Base-by-base conservation (phyloP, 2,797 vertebrate genomes). In the Brachyalestes nurse region DNA sequence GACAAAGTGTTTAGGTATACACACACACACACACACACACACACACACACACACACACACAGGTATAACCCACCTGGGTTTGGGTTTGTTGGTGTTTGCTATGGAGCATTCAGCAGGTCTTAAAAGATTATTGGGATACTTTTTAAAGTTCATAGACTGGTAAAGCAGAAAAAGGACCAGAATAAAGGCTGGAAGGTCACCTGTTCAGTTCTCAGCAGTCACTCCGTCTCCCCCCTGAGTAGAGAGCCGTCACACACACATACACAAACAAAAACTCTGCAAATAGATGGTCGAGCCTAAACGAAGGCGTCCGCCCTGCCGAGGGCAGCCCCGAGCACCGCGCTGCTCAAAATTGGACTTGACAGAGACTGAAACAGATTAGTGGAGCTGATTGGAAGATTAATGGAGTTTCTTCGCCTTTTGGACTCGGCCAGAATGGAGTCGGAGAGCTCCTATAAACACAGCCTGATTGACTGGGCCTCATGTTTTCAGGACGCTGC, bases 321-420 rank as follows among this genome's bases (percentile, higher is more conserved):
- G 21, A 14, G 42, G 40, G 25, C 62, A 19, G 51, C 16, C 40
- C 57, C 23, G 65, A 55, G 57, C 65, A 62, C 42, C 12, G 14
- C 13, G 5, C 40, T 40, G 16, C n/a, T 45, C 60, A 42, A 34
- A 76, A 61, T 77, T 61, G 47, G 53, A 66, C 34, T 70, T 62
- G 60, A 75, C 53, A 21, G 71, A 67, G 61, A 70, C 25, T 25
- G 65, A 66, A 67, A 34, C 13, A 21, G 40, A 75, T 83, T 73
- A 66, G 73, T 78, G n/a, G 51, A 2, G 17, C 47, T 81, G 77
- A 79, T 61, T 77, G 14, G 45, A 45, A 78, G 45, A 75, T 72
- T 69, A 72, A 72, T 67, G 23, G 38, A 64, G 38, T 62, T 72
- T 76, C n/a, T 81, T 23, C 13, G 7, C 23, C 38, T 57, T 85